Evolutionary conservation across 2,888 invertebrate genomes (phyloP).

Genomic region (Drosophila peninsularis): DNA sequence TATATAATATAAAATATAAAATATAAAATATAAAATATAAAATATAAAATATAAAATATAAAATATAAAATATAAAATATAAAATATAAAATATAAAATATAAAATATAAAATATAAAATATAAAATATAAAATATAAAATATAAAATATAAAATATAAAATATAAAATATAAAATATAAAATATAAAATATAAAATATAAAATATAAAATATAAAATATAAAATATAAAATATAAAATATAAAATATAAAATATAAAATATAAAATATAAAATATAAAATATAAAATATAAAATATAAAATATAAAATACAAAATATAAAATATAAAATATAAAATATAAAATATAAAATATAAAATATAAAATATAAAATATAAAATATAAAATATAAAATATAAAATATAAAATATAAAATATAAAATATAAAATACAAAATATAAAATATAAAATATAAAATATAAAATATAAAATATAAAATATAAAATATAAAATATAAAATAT

Average conservation of each 20-base stretch:
- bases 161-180: not conserved
- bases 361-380: not conserved
- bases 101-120: not conserved
- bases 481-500: not conserved
- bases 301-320: not conserved
- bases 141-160: not conserved
- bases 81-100: not conserved
- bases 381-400: not conserved
- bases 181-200: not conserved
- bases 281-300: not conserved
- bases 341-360: not conserved
- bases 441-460: constrained; percentile 1
- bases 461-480: not conserved
- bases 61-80: not conserved
- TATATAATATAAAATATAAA: not conserved
- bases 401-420: not conserved
- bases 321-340: not conserved
- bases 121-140: not conserved
- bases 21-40: not conserved
- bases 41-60: not conserved
- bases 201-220: not conserved
- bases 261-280: not conserved
- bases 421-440: not conserved
- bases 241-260: not conserved
- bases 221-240: not conserved